These are phyloP conservation scores for Drosophila mojavensis DNA, from an alignment of 1,140 invertebrate genomes.

Conservation along the genomic window DNA sequence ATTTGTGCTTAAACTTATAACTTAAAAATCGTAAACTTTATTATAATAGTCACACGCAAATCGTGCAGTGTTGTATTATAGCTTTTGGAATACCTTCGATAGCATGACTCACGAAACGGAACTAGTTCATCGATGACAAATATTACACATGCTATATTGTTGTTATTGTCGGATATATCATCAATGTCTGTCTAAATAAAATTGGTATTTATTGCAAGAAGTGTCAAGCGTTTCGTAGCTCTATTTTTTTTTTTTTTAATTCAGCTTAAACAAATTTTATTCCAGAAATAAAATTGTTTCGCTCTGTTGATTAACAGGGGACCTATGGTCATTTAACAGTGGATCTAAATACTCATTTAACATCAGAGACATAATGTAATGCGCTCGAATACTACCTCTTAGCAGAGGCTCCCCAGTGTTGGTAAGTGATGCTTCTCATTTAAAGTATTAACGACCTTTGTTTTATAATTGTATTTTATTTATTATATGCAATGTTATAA, in stretches of 20 bases:
- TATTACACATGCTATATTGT: neutral
- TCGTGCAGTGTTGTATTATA: constrained; percentile 6
- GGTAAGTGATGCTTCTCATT: neutral
- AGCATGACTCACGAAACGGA: neutral
- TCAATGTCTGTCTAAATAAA: too few species aligned
- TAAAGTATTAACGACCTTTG: constrained; percentile 19
- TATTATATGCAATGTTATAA: constrained; percentile 82
- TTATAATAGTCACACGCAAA: constrained; percentile 50
- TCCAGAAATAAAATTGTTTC: too few species aligned
- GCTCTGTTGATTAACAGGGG: too few species aligned
- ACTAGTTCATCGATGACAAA: constrained; percentile 1
- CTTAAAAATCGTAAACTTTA: constrained; percentile 58
- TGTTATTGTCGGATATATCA: neutral
- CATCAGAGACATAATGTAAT: neutral
- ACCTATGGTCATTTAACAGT: too few species aligned
- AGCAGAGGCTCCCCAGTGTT: neutral
- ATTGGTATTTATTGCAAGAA: too few species aligned
- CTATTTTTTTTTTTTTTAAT: too few species aligned
- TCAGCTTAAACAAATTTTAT: too few species aligned
- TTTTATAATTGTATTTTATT: constrained; percentile 79
- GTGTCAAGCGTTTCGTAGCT: too few species aligned
- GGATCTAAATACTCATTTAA: too few species aligned
- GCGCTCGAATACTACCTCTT: neutral
- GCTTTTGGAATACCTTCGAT: constrained; percentile 1
- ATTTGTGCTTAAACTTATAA: constrained; percentile 60